phyloP scores from a whole-genome alignment of 2,113 vertebrate species.

The Morone saxatilis region DNA sequence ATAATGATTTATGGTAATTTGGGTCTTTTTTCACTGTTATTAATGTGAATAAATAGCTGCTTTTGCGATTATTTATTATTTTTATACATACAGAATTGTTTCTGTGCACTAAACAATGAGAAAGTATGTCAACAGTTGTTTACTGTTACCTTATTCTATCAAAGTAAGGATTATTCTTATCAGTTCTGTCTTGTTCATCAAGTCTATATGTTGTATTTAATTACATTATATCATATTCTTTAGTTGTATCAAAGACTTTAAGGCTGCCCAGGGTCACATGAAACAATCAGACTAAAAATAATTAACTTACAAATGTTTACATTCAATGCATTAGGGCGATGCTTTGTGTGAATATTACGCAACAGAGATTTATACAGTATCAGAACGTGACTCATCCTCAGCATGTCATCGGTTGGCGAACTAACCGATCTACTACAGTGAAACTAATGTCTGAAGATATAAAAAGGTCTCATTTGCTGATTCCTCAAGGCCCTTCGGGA shows the following conservation, averaged over 20 bases:
- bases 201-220: not conserved
- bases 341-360: conserved; percentile 16
- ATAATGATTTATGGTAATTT: not conserved
- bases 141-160: not conserved
- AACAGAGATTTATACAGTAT: conserved; percentile 4
- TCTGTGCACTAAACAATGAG: not conserved
- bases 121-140: not conserved
- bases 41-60: not conserved
- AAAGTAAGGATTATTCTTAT: not conserved
- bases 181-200: not conserved
- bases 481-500: conserved; percentile 20
- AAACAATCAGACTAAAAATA: conserved; percentile 4
- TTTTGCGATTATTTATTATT: not conserved
- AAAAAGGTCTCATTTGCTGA: conserved; percentile 46
- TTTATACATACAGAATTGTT: not conserved
- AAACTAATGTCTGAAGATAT: conserved; percentile 23
- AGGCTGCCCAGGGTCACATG: not conserved
- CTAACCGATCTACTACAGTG: not conserved
- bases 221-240: conserved; percentile 5
- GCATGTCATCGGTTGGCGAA: not conserved
- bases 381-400: conserved; percentile 25
- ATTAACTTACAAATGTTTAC: not conserved
- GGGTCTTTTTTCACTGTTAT: not conserved
- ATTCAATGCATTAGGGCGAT: not conserved
- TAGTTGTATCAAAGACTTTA: not conserved